Evolutionary conservation across 2,797 vertebrate species (phyloP).

Genomic region (Champsocephalus gunnari): DNA sequence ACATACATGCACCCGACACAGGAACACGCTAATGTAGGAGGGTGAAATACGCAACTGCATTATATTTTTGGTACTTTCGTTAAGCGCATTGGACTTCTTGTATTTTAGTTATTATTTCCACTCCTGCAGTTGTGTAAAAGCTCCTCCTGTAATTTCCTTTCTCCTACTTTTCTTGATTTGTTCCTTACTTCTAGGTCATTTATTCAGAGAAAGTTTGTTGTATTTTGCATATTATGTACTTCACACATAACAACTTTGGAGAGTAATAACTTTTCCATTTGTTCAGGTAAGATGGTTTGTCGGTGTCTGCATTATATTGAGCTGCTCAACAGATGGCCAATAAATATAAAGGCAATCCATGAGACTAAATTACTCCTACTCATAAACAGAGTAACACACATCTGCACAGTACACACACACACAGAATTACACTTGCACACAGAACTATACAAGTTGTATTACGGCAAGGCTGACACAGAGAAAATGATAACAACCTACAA

Average conservation of each 20-base stretch:
- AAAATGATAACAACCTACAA: constrained; percentile 26
- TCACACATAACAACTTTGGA: constrained; percentile 27
- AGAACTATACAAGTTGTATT: constrained; percentile 19
- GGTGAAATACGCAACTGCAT: not conserved
- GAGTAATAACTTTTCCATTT: constrained; percentile 51
- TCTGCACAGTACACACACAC: not conserved
- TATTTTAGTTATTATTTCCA: not conserved
- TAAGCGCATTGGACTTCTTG: not conserved
- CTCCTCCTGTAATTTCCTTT: not conserved
- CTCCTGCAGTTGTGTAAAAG: not conserved
- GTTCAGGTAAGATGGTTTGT: constrained; percentile 36
- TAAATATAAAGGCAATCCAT: constrained; percentile 54
- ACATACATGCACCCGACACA: constrained; percentile 10
- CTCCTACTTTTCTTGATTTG: not conserved
- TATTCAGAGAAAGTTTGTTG: constrained; percentile 10
- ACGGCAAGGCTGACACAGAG: constrained; percentile 14
- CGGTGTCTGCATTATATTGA: constrained; percentile 49
- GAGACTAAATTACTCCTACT: constrained; percentile 72
- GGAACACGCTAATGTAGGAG: not conserved
- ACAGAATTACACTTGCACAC: constrained; percentile 43
- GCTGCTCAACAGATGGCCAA: constrained; percentile 67
- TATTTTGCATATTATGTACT: constrained; percentile 8
- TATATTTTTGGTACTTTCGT: not conserved
- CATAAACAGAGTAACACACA: constrained; percentile 38
- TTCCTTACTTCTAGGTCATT: not conserved